These are phyloP conservation scores for Eucriotettix oculatus DNA, from an alignment of 2,888 invertebrate genomes.

Conservation along the genomic window DNA sequence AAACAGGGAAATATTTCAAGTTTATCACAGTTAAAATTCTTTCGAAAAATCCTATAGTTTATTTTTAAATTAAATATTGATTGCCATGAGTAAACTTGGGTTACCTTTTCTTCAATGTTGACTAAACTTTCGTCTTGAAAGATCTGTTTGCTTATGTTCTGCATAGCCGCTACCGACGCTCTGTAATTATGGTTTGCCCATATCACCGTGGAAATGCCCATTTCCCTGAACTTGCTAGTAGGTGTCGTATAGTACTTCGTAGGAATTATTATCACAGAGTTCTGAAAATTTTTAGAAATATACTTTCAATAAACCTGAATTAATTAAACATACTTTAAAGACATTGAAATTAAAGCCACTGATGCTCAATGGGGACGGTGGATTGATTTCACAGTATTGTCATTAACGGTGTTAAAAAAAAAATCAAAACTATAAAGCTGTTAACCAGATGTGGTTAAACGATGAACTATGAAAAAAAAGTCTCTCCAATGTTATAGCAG, in stretches of 20 bases:
- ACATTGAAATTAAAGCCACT: too few species aligned
- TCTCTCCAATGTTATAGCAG: too few species aligned
- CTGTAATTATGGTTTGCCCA: constrained; percentile 30
- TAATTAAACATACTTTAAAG: background rate
- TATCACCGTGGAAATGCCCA: constrained; percentile 26
- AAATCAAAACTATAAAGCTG: too few species aligned
- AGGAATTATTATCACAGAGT: constrained; percentile 28
- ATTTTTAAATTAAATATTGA: too few species aligned
- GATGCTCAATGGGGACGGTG: too few species aligned
- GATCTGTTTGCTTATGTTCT: constrained; percentile 21
- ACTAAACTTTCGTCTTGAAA: constrained; percentile 22
- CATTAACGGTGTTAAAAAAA: too few species aligned
- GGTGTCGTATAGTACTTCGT: constrained; percentile 28
- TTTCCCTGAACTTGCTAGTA: constrained; percentile 22
- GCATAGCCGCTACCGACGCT: constrained; percentile 26
- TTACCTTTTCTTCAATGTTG: constrained; percentile 23
- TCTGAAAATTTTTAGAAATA: constrained; percentile 14
- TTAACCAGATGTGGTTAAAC: too few species aligned
- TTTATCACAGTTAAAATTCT: too few species aligned
- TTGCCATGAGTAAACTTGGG: background rate
- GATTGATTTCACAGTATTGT: too few species aligned
- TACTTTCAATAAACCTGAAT: background rate
- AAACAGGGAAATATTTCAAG: too few species aligned
- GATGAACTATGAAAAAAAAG: too few species aligned
- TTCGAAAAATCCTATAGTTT: too few species aligned